phyloP scores from a whole-genome alignment of 2,888 invertebrate species.

The Asteroscopus sphinx region DNA sequence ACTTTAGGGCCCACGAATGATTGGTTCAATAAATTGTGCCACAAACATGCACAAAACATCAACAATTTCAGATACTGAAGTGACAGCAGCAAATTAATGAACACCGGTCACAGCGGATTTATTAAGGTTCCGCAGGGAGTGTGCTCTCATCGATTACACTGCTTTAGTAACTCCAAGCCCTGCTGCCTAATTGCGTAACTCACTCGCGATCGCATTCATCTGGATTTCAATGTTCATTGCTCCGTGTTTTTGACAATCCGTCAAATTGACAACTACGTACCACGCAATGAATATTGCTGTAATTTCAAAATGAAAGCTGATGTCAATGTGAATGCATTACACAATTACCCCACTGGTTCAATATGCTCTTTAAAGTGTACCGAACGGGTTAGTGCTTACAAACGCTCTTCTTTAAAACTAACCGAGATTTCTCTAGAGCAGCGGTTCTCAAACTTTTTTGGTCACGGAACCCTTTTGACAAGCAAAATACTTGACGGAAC shows the following conservation, averaged over 20 bases:
- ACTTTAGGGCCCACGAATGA: constrained; percentile 75
- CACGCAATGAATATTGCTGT: too few relatives aligned
- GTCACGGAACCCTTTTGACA: too few relatives aligned
- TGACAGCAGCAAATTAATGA: constrained; percentile 85
- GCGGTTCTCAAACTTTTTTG: too few relatives aligned
- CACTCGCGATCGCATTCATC: too few relatives aligned
- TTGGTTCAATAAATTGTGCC: constrained; percentile 80
- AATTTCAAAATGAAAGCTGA: too few relatives aligned
- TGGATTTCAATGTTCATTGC: too few relatives aligned
- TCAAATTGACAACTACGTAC: too few relatives aligned
- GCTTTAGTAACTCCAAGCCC: constrained; percentile 58
- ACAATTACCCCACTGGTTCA: too few relatives aligned
- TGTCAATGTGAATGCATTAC: too few relatives aligned
- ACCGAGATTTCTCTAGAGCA: constrained; percentile 50
- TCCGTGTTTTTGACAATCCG: too few relatives aligned
- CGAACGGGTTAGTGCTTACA: constrained; percentile 50
- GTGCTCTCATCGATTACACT: constrained; percentile 68
- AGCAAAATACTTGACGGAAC: too few relatives aligned
- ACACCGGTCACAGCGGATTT: constrained; percentile 81
- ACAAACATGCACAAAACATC: constrained; percentile 85
- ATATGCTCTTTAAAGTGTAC: constrained; percentile 58
- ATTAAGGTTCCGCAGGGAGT: constrained; percentile 74
- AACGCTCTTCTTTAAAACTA: constrained; percentile 45
- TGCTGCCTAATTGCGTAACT: too few relatives aligned
- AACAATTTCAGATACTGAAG: constrained; percentile 84